Evolutionary conservation across 2,888 invertebrate species (phyloP), one percentile per base, ranked within the genome.

Genomic region (Drosophila lutescens): DNA sequence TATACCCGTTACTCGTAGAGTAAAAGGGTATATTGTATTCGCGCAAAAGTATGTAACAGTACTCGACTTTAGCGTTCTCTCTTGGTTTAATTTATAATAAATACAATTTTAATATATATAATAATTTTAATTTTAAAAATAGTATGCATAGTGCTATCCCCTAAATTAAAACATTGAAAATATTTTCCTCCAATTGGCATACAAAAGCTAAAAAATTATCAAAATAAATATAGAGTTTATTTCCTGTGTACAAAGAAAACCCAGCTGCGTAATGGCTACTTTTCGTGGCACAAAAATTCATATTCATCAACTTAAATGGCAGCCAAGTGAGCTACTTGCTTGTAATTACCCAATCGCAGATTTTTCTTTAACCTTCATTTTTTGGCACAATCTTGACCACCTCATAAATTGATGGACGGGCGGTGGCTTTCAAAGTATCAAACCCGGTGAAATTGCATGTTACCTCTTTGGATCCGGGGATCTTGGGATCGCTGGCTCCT

Each of bases 301-400:
- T 81, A 83, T 82, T 82, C 83, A 83, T 83, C 78, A 87, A 74
- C 44, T 53, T 78, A 74, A 87, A 86, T 74, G 80, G 65, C 77
- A 74, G 68, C 46, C 74, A 75, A 63, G 77, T 76, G 74, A 50
- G 70, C 58, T 68, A 50, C 70, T 61, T 40, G 72, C 78, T 69
- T 78, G 83, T 85, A 83, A 83, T 87, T 87, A 87, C 82, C 68
- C 68, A 75, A 79, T 49, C 61, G 46, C 17, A 9, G 34, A 53
- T 30, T 53, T 68, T 32, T 50, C 55, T 36, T 50, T 46, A 32
- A n/a, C 17, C 40, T n/a, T 59, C 30, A 20, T 73, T 85, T 87
- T 87, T 83, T 82, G 85, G 87, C 81, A 78, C 85, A 82, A 86
- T 79, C 81, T 84, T 79, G 83, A 79, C 83, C 83, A 83, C 78